Evolutionary conservation across 2,113 vertebrate species (phyloP).

Genomic region (Ciconia boyciana): DNA sequence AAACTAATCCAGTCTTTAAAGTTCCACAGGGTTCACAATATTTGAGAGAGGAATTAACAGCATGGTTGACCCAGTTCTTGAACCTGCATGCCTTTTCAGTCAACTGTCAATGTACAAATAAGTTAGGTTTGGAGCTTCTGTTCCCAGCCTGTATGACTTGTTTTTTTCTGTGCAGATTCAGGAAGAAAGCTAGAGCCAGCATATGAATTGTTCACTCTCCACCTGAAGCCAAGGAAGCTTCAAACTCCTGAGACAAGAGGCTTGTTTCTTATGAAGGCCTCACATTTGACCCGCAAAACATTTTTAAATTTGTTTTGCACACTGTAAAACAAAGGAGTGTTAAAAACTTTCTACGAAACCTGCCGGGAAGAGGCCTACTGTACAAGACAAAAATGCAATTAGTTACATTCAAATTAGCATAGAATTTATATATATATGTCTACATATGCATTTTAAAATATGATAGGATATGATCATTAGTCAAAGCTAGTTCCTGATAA

Average conservation of each 20-base stretch:
- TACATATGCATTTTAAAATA: background rate
- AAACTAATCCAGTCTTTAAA: slow-evolving; percentile 10
- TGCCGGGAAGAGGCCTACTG: background rate
- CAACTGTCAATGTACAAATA: background rate
- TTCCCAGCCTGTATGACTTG: background rate
- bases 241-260: background rate
- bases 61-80: background rate
- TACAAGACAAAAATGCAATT: background rate
- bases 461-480: background rate
- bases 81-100: background rate
- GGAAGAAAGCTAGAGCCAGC: background rate
- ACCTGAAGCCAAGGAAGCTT: background rate
- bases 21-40: background rate
- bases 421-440: background rate
- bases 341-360: background rate
- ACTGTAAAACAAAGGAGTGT: background rate
- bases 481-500: background rate
- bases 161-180: background rate
- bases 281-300: background rate
- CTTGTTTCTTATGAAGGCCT: background rate
- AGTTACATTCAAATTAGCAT: background rate
- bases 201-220: background rate
- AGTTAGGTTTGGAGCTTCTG: background rate
- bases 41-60: background rate
- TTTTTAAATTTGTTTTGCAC: background rate